Base-by-base conservation (phyloP, 2,888 invertebrate species). In the Gastrophysa polygoni region DNA sequence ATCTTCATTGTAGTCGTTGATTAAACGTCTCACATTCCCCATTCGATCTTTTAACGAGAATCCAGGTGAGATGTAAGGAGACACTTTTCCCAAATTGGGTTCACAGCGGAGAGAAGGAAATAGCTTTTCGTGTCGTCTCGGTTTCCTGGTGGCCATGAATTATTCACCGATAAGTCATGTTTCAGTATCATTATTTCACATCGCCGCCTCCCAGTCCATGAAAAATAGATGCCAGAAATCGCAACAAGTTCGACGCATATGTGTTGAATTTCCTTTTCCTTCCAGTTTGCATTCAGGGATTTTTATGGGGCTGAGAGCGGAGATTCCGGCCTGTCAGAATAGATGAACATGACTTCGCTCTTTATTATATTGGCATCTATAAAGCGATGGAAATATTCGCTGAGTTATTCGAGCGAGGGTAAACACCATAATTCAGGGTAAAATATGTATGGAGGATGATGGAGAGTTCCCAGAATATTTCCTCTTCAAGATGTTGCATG, bases 401-500 rank as follows among this genome's bases (percentile, higher is more conserved):
- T 11, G 32, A 32, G 11, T 32, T 38, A 38, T 38, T 38, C 10
- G 14, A 38, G 38, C 38, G 1, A 4, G 14, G 38, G 4, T n/a
- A 38, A 14, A 38, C 3, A 2, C 4, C 14, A 2, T 3, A n/a
- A 38, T 38, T 14, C 38, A 38, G 6, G 14, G 11, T n/a, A 14
- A 38, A 38, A 11, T 38, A n/a, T 38, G 14, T 4, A 38, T 38
- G 38, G 14, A 38, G 38, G 38, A n/a, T 8, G 1, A 2, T n/a
- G 38, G 14, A 14, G 14, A 38, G 4, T 38, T n/a, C 11, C 14
- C 2, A 8, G 8, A 1, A 10, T 8, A 32, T 8, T 8, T 32
- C 29, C 5, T 32, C 6, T 8, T 32, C 8, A 32, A 10, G 29
- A 32, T 56, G 10, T 32, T 21, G 76, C n/a, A n/a, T n/a, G n/a